Base-by-base conservation (phyloP, 2,797 vertebrate species). In the Bradypodion pumilum region DNA sequence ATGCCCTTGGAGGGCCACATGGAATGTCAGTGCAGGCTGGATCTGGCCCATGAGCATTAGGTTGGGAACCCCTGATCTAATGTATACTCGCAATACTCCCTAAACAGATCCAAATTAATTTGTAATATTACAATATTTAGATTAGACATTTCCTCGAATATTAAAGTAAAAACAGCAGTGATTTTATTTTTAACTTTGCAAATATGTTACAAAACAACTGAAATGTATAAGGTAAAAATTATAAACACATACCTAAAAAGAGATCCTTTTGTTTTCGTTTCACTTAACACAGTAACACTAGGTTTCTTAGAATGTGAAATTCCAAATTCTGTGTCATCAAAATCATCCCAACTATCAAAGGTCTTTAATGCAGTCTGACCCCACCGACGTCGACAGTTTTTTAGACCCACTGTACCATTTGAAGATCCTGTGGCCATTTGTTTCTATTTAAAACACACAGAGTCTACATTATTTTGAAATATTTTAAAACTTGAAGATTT, bases 251-350 rank as follows among this genome's bases (percentile, higher is more conserved):
- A 97, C 97, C 93, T 88, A 91, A 93, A 93, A 69, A 89, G 86
- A 88, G 92, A 87, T 56, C 97, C 97, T 70, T 96, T 96, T 25
- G 49, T 93, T 92, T 92, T 94, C 92, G 95, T 97, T 85, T 97
- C 97, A 91, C 97, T 97, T 90, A 96, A 92, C 12, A 90, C 40
- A 27, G 91, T 91, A 90, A 98, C 95, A 88, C 96, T 98, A 77
- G 97, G 97, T 91, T 98, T 99, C 95, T 98, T 99, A 76, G 98
- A 98, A 93, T 95, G 96, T 1, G 97, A 97, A 37, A 92, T 97
- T 37, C 97, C 95, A 1, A 96, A 95, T 84, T 98, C 97, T 2
- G 91, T 89, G 5, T 95, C 95, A 85, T 98, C 97, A 4, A 95
- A 94, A 83, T 98, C 97, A 76, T 98, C 98, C 97, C 96, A 98